Percentiles rank a stretch among this genome's conserved stretches.
Conservation (phyloP, 1,140 invertebrate species). For the Brachionus angularis region DNA sequence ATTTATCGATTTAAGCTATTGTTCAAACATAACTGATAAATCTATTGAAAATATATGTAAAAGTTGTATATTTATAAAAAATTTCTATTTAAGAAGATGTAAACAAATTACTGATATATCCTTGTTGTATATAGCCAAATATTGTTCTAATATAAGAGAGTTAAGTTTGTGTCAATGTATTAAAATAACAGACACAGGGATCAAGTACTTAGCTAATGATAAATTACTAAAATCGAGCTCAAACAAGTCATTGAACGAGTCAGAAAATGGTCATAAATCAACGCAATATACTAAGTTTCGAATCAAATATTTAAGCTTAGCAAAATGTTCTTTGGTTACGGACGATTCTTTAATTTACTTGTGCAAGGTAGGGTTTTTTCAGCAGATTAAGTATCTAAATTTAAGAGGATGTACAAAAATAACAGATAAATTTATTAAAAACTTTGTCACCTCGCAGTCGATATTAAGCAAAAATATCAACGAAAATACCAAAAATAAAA, state of each 20-base stretch:
- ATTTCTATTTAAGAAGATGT: conserved; percentile 25
- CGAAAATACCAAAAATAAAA: background rate
- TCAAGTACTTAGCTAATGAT: conserved; percentile 22
- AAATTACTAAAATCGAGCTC: conserved; percentile 1
- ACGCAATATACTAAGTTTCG: background rate
- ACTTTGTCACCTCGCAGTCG: background rate
- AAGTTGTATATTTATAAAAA: conserved; percentile 11
- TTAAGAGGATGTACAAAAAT: conserved; percentile 16
- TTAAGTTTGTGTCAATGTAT: conserved; percentile 16
- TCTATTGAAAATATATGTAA: background rate
- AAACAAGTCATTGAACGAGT: background rate
- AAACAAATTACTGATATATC: conserved; percentile 13
- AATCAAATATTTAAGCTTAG: conserved; percentile 16
- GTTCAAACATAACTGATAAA: conserved; percentile 10
- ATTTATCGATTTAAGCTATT: conserved; percentile 8
- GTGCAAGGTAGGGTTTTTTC: conserved; percentile 24
- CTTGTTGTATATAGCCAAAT: conserved; percentile 25
- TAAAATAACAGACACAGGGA: conserved; percentile 5
- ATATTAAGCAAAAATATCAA: background rate
- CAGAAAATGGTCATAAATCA: background rate
- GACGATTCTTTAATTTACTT: conserved; percentile 21
- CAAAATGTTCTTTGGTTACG: background rate
- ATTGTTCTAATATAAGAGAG: conserved; percentile 20
- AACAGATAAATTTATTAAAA: conserved; percentile 4
- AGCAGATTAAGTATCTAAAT: conserved; percentile 4